Evolutionary conservation across 2,797 vertebrate species (phyloP), one percentile per base, ranked within the genome.

Genomic region (Xiphophorus birchmanni): DNA sequence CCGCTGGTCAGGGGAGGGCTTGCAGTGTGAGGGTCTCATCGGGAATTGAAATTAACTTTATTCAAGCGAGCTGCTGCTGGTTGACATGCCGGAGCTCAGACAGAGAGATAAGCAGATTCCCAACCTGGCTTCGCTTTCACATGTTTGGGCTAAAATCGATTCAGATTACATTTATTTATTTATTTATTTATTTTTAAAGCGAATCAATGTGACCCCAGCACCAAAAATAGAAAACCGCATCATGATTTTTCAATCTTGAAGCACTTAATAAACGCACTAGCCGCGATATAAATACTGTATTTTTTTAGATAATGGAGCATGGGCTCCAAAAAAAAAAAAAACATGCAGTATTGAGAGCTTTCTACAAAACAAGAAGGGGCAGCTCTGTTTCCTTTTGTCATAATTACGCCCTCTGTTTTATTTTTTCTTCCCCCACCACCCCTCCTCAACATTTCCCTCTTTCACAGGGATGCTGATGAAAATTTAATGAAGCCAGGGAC

Each of bases 401-500:
- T 96, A 96, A 96, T 96, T 96, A 95, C 93, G 91, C 92, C 92
- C 89, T 95, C 88, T 95, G 93, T 96, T 97, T 97, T 96, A 95
- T 93, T 92, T 92, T 93, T 95, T 95, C 93, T 95, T 95, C 92
- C 85, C 21, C 32, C 1, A 2, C 48, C 94, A 92, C 67, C 93
- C 77, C 94, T 93, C 76, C 95, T 92, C 89, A 94, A 94, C 92
- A 94, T 91, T 90, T 86, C 91, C 94, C 95, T 95, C 95, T 96
- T 97, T 95, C 97, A 96, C 97, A 97, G 97, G 97, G 97, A 97
- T 98, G 95, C 95, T 96, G 97, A 98, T 99, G 97, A 98, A 99
- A 98, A 91, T 97, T 99, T 98, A 97, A 99, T 99, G 98, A 99
- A 97, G 96, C 95, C 95, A 93, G 98, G 97, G 98, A 98, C 97